Evolutionary conservation across 1,140 invertebrate species (phyloP), one percentile per base, ranked within the genome.

Genomic region (Venustaconcha ellipsiformis): DNA sequence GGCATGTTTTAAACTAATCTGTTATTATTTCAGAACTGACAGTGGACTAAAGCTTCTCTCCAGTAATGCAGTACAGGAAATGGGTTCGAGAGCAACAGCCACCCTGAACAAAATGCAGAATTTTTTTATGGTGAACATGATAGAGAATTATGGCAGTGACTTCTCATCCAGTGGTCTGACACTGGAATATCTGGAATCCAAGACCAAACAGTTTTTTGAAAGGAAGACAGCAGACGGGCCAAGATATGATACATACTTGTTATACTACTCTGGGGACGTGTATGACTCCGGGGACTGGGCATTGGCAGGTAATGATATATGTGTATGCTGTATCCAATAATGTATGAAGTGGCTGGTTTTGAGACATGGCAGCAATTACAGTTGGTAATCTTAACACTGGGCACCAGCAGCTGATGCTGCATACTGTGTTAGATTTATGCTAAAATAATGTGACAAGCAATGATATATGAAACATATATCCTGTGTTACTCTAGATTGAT

Each of bases 91-190:
- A 55, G 85, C 85, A 0, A 87, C 82, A 3, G 67, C 76, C n/a
- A 83, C 85, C 3, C 70, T 90, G 12, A 84, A 81, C 65, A 79
- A 82, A 70, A 77, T 90, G 14, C 84, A 86, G 59, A 79, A 83
- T 14, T 86, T 90, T 76, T 89, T 89, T 59, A 80, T 76, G 55
- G 84, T 83, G 66, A 84, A 89, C 78, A 85, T 89, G 82, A 85
- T 89, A 18, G 84, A 88, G 68, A 87, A 84, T 70, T 89, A 81
- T 78, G 88, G 89, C 18, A 89, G 88, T 78, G 89, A 90, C 65
- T 89, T 84, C 69, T 87, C 83, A 18, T 86, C 86, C 14, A 88
- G 86, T 70, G 88, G 88, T 2, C 67, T 89, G 1, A 78, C 84
- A 48, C 69, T 78, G 30, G 87, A 88, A 2, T 83, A 81, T 57